Evolutionary conservation across 2,113 vertebrate species (phyloP).

Genomic region (Neofelis nebulosa): DNA sequence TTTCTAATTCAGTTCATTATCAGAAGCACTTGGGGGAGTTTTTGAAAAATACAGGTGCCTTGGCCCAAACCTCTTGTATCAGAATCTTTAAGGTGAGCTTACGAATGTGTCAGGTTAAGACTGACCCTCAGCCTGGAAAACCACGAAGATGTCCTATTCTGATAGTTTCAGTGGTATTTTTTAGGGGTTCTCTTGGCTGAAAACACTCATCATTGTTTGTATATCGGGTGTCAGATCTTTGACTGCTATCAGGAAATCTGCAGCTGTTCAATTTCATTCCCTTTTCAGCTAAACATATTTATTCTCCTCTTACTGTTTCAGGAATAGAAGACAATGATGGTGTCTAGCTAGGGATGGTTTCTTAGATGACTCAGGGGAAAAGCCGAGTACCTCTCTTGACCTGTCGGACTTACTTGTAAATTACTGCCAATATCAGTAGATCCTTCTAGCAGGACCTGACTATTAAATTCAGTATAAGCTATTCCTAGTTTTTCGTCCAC

Average conservation of each 20-base stretch:
- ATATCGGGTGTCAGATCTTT: neutral
- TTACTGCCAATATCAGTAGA: neutral
- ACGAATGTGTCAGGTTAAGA: neutral
- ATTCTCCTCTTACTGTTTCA: neutral
- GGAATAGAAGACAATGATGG: neutral
- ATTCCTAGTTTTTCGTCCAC: neutral
- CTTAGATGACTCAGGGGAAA: neutral
- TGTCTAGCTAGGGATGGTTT: neutral
- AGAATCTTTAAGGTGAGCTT: neutral
- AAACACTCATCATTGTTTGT: neutral
- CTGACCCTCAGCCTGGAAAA: neutral
- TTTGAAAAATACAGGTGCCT: neutral
- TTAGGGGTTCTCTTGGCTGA: neutral
- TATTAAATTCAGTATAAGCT: neutral
- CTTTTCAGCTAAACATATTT: neutral
- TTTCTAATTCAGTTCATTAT: neutral
- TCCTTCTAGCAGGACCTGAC: neutral
- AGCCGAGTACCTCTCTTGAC: neutral
- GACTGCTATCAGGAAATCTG: neutral
- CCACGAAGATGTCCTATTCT: neutral
- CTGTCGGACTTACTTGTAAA: neutral
- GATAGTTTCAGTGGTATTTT: neutral
- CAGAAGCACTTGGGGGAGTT: neutral
- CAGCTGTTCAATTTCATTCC: neutral
- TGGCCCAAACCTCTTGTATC: neutral